Conservation (phyloP, 1,140 invertebrate species). For the Zaprionus africanus region DNA sequence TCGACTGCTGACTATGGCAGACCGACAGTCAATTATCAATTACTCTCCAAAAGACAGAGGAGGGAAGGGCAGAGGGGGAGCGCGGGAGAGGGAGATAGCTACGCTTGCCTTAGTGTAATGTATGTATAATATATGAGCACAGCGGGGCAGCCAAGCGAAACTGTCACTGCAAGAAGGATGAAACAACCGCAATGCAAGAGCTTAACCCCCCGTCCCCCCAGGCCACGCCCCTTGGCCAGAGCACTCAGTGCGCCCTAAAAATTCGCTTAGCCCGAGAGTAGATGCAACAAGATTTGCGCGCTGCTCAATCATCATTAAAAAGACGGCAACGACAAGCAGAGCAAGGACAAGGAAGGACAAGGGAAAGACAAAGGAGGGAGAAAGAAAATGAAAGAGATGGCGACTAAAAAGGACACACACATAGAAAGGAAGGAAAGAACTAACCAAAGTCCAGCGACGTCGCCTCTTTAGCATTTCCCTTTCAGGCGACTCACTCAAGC, state of each 20-base stretch:
- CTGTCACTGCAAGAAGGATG: conserved; percentile 56
- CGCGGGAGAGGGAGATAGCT: conserved; percentile 4
- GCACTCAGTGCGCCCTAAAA: background rate
- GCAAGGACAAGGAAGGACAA: conserved; percentile 1
- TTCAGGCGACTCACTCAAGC: conserved; percentile 68
- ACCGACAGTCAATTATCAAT: conserved; percentile 70
- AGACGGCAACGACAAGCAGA: conserved; percentile 17
- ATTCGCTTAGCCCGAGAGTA: conserved; percentile 50
- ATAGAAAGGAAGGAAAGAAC: conserved; percentile 21
- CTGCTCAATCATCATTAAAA: conserved; percentile 78
- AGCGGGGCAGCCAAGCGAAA: conserved; percentile 54
- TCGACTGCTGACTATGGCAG: background rate
- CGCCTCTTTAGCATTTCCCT: conserved; percentile 56
- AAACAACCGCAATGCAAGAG: conserved; percentile 5
- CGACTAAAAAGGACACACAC: background rate
- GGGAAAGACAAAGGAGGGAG: background rate
- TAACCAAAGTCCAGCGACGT: conserved; percentile 45
- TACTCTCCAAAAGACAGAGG: conserved; percentile 27
- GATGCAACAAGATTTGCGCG: conserved; percentile 66
- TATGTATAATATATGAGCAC: conserved; percentile 38
- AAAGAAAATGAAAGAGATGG: background rate
- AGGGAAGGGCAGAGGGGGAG: background rate
- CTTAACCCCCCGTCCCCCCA: background rate
- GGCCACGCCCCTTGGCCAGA: background rate
- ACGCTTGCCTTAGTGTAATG: conserved; percentile 39